Percentiles rank a stretch among this genome's conserved stretches.
phyloP scores from a whole-genome alignment of 2,113 vertebrate species.

The Elachura formosa region DNA sequence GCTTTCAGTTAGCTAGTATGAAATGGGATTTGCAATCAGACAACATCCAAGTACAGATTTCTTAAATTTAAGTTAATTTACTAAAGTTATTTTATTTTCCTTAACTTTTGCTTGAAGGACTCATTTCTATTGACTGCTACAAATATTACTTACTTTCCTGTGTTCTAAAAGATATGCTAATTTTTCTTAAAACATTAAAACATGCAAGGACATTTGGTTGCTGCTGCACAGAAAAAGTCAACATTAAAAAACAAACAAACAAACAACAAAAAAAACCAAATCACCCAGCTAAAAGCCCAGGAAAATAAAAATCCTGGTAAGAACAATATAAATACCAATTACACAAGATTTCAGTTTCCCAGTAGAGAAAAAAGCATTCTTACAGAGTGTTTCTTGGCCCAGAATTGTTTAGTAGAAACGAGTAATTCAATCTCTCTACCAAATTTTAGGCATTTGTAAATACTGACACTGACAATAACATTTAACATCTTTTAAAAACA shows the following conservation, averaged over 20 bases:
- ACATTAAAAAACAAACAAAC: neutral
- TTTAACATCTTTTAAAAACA: neutral
- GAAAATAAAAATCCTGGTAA: neutral
- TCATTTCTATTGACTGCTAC: neutral
- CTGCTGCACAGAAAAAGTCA: neutral
- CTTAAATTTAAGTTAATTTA: conserved; percentile 5
- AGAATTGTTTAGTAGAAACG: neutral
- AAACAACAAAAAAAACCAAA: neutral
- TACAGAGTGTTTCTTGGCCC: neutral
- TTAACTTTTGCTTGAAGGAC: neutral
- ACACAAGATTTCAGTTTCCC: neutral
- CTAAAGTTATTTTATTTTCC: neutral
- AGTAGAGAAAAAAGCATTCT: neutral
- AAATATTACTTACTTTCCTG: neutral
- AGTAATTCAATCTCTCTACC: neutral
- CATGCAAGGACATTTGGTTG: neutral
- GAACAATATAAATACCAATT: neutral
- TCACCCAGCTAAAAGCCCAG: neutral
- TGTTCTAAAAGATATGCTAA: neutral
- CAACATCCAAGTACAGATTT: neutral
- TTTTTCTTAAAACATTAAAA: neutral
- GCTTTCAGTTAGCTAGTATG: conserved; percentile 9
- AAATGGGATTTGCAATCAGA: conserved; percentile 26
- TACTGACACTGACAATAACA: neutral
- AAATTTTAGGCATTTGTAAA: neutral